Evolutionary conservation across 2,888 invertebrate species (phyloP).

Genomic region (Eucera pruinosa): DNA sequence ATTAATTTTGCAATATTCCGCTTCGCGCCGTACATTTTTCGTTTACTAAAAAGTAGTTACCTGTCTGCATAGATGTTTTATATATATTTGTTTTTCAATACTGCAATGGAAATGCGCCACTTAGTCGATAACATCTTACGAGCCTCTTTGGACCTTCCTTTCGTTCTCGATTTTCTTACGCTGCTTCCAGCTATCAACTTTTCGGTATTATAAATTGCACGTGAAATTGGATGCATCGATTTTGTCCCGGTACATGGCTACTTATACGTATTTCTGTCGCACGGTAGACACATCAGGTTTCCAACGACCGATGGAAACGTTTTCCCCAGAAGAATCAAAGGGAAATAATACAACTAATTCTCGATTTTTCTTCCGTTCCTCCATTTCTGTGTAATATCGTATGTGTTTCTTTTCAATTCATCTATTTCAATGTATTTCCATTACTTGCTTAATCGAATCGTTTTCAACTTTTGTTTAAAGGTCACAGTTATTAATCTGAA

Average conservation of each 20-base stretch:
- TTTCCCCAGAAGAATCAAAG: not conserved
- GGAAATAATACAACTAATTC: constrained; percentile 23
- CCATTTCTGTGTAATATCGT: not conserved
- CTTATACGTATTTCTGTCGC: constrained; percentile 20
- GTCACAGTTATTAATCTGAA: not conserved
- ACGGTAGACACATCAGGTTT: constrained; percentile 1
- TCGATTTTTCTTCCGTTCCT: not conserved
- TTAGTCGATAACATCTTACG: constrained; percentile 60
- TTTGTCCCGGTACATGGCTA: constrained; percentile 36
- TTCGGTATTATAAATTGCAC: constrained; percentile 63
- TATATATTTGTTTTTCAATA: constrained; percentile 20
- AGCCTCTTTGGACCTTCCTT: constrained; percentile 24
- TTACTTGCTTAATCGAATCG: not conserved
- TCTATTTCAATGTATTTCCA: not conserved
- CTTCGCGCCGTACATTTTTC: too few relatives aligned
- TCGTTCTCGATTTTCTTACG: constrained; percentile 36
- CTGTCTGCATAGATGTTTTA: too few relatives aligned
- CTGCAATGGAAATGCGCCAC: constrained; percentile 46
- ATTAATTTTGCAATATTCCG: not conserved
- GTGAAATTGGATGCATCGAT: constrained; percentile 66
- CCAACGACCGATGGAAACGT: not conserved
- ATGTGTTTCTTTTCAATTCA: not conserved
- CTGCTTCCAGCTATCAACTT: constrained; percentile 48
- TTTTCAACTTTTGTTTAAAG: not conserved
- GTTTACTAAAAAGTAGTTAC: too few relatives aligned